Percentiles rank a stretch among this genome's conserved stretches.
These are phyloP conservation scores for Poeciliopsis presidionis DNA, from an alignment of 2,797 vertebrate species.

Conservation along the genomic window DNA sequence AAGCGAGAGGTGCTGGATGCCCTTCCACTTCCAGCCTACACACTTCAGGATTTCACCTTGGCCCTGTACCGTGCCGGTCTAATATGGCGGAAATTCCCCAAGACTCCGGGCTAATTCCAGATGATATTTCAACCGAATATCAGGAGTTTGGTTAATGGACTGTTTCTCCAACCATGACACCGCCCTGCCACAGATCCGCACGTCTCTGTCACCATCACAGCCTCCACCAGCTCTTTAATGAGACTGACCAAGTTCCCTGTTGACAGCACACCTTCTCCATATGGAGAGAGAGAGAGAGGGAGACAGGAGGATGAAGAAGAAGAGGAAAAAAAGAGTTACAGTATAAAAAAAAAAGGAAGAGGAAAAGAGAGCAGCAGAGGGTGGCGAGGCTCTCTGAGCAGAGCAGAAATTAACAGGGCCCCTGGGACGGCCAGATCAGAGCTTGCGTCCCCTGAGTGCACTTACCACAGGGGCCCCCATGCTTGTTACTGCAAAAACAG, in stretches of 20 bases:
- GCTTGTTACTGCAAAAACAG: slow-evolving; percentile 79
- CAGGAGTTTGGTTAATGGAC: slow-evolving; percentile 50
- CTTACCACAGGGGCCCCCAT: slow-evolving; percentile 77
- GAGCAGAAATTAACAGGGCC: slow-evolving; percentile 84
- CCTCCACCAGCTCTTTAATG: slow-evolving; percentile 55
- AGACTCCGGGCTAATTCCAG: slow-evolving; percentile 15
- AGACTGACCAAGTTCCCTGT: slow-evolving; percentile 58
- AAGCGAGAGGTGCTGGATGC: neutral
- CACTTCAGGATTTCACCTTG: neutral
- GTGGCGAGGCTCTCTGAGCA: slow-evolving; percentile 68
- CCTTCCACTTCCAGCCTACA: neutral
- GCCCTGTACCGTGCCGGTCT: neutral
- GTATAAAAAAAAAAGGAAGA: slow-evolving; percentile 46
- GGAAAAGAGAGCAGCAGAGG: slow-evolving; percentile 70
- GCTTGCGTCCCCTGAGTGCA: slow-evolving; percentile 79
- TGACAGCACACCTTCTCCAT: slow-evolving; percentile 71
- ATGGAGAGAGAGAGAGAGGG: slow-evolving; percentile 43
- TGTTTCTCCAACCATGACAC: slow-evolving; percentile 46
- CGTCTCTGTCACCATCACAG: slow-evolving; percentile 58
- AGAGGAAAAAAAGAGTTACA: slow-evolving; percentile 25
- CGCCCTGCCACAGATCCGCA: slow-evolving; percentile 50
- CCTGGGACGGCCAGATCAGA: slow-evolving; percentile 77
- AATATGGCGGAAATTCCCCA: slow-evolving; percentile 1
- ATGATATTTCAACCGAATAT: slow-evolving; percentile 34
- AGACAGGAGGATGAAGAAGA: slow-evolving; percentile 35